Conservation (phyloP, 2,888 invertebrate species). For the Dynastes hyllus region DNA sequence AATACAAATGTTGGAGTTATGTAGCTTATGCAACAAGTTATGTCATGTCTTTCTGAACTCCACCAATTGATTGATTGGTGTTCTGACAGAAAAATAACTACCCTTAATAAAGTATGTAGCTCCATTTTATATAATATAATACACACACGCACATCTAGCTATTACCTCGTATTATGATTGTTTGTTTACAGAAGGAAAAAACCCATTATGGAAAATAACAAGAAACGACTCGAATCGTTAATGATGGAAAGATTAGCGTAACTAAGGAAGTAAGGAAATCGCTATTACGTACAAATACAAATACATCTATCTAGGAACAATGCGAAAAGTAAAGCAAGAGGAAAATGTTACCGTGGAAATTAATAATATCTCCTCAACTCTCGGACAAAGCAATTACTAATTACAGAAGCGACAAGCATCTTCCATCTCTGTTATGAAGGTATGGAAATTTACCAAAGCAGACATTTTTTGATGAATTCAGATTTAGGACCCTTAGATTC, state of each 20-base stretch:
- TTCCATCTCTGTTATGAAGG: not conserved
- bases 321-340: not conserved
- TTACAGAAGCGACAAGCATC: slow-evolving; percentile 14
- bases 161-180: not conserved
- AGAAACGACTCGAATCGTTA: not conserved
- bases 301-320: too few relatives aligned
- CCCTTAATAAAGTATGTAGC: not conserved
- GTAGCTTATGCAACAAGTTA: not conserved
- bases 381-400: slow-evolving; percentile 12
- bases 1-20: not conserved
- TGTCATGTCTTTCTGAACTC: not conserved
- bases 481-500: too few relatives aligned
- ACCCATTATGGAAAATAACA: not conserved
- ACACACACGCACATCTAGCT: not conserved
- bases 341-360: not conserved
- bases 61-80: not conserved
- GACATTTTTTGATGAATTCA: too few relatives aligned
- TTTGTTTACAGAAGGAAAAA: not conserved
- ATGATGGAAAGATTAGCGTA: not conserved
- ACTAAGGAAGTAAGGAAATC: not conserved
- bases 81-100: not conserved
- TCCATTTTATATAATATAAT: slow-evolving; percentile 1
- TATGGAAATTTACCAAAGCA: too few relatives aligned
- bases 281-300: not conserved
- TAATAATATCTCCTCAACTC: not conserved